Percentiles rank a stretch among this genome's conserved stretches.
phyloP scores from a whole-genome alignment of 2,113 vertebrate genomes.

The Bostrychus sinensis region DNA sequence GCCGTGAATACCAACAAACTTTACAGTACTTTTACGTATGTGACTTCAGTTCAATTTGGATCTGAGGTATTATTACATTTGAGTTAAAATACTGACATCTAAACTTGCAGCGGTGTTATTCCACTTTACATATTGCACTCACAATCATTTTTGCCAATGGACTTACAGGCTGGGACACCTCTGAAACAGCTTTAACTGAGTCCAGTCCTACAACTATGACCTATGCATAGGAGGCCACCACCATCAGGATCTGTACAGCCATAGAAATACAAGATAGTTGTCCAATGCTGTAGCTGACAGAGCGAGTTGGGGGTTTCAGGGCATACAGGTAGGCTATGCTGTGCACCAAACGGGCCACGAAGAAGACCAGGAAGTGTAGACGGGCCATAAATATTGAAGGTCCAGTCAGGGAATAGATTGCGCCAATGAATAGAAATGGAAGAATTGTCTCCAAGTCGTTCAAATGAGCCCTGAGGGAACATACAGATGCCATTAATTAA shows the following conservation, averaged over 20 bases:
- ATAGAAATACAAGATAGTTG: slow-evolving; percentile 93
- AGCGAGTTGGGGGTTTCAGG: slow-evolving; percentile 86
- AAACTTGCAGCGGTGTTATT: neutral
- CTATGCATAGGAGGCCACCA: slow-evolving; percentile 75
- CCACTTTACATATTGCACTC: neutral
- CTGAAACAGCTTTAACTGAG: neutral
- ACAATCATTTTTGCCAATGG: too few relatives aligned
- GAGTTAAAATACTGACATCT: neutral
- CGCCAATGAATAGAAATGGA: slow-evolving; percentile 94
- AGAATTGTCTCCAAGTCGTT: slow-evolving; percentile 96
- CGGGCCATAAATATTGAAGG: slow-evolving; percentile 82
- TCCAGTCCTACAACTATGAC: neutral
- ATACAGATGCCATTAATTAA: neutral
- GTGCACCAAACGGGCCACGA: slow-evolving; percentile 83
- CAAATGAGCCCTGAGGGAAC: slow-evolving; percentile 82
- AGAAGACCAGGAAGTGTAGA: slow-evolving; percentile 89
- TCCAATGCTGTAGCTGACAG: slow-evolving; percentile 85
- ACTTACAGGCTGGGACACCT: neutral
- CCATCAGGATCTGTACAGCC: slow-evolving; percentile 88
- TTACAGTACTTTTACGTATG: neutral
- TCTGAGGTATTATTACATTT: neutral
- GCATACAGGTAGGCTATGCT: slow-evolving; percentile 86
- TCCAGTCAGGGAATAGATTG: slow-evolving; percentile 87
- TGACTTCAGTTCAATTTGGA: neutral
- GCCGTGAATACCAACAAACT: neutral